phyloP scores from a whole-genome alignment of 2,888 invertebrate species.

The Theretra japonica region DNA sequence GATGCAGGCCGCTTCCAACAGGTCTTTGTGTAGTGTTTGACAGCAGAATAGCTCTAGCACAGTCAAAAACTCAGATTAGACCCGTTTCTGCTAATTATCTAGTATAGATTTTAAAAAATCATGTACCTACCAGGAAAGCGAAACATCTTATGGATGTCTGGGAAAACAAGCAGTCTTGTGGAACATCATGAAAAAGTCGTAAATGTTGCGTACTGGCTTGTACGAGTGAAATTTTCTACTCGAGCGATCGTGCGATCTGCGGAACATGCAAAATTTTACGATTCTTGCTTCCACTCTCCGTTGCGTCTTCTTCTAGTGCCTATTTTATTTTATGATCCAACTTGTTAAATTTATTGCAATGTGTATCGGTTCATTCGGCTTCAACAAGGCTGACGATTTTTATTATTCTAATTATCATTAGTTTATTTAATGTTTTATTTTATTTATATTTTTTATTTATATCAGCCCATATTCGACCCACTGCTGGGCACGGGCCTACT shows the following conservation, averaged over 20 bases:
- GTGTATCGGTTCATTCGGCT: conserved; percentile 12
- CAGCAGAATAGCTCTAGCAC: too few species aligned
- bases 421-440: background rate
- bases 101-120: background rate
- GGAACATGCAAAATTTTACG: conserved; percentile 75
- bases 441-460: too few species aligned
- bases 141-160: conserved; percentile 69
- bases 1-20: too few species aligned
- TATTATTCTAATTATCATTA: background rate
- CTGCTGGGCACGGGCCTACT: too few species aligned
- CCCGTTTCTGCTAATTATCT: background rate
- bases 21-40: too few species aligned
- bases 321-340: conserved; percentile 59
- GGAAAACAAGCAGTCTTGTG: conserved; percentile 63
- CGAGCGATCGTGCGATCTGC: conserved; percentile 65
- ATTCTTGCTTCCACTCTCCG: conserved; percentile 55
- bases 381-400: background rate
- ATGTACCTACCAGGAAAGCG: conserved; percentile 51
- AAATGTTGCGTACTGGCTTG: conserved; percentile 73
- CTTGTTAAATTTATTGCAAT: conserved; percentile 49
- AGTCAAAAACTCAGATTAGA: background rate
- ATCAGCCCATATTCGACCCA: too few species aligned
- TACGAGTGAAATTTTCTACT: conserved; percentile 74
- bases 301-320: conserved; percentile 50
- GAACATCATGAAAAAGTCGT: conserved; percentile 75